phyloP scores from a whole-genome alignment of 1,140 invertebrate genomes.

The Andrena cerasifolii region DNA sequence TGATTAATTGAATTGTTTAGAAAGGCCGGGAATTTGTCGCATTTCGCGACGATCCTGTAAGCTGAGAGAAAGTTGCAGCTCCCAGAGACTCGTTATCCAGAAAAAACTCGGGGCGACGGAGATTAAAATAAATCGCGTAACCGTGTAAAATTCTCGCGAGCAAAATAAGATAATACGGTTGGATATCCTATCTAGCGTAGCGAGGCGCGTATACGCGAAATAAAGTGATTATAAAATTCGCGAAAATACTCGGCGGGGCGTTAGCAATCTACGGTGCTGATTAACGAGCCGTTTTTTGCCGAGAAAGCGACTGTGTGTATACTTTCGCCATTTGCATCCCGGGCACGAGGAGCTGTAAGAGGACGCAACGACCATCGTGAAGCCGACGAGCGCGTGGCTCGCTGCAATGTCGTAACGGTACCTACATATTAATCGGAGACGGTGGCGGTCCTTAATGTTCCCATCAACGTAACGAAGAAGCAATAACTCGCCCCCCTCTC shows the following conservation, averaged over 20 bases:
- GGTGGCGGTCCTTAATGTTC: slow-evolving; percentile 18
- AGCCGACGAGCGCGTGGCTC: too few species aligned
- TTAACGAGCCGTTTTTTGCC: not conserved
- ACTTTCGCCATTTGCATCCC: too few species aligned
- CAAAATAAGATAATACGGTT: slow-evolving; percentile 7
- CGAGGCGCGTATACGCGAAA: too few species aligned
- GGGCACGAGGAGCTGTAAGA: too few species aligned
- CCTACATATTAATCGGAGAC: slow-evolving; percentile 10
- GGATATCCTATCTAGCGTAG: not conserved
- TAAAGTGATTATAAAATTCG: not conserved
- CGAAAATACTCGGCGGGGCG: not conserved
- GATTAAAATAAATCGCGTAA: slow-evolving; percentile 3
- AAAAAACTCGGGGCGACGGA: too few species aligned
- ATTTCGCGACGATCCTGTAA: not conserved
- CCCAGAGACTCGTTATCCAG: not conserved
- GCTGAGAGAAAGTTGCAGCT: not conserved
- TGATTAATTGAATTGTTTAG: too few species aligned
- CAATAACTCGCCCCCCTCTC: slow-evolving; percentile 16
- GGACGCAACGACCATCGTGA: too few species aligned
- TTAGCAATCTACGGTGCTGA: not conserved
- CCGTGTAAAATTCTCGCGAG: not conserved
- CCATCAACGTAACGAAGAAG: slow-evolving; percentile 27
- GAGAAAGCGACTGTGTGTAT: too few species aligned
- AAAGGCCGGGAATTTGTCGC: too few species aligned
- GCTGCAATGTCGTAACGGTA: not conserved